Evolutionary conservation across 2,888 invertebrate genomes (phyloP).

Genomic region (Endomychus coccineus): DNA sequence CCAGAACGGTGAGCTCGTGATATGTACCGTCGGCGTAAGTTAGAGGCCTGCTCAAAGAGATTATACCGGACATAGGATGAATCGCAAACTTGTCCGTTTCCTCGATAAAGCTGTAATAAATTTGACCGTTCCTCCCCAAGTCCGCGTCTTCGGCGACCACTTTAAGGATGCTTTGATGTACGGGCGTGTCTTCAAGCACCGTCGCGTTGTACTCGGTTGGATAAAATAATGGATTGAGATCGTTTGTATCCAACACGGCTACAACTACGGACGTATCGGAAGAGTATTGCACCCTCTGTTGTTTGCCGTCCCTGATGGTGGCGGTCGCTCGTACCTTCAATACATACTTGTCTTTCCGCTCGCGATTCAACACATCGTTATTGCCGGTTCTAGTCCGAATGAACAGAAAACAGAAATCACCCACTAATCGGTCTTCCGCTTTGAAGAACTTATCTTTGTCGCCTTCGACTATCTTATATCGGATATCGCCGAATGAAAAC

Average conservation of each 20-base stretch:
- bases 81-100: slow-evolving; percentile 81
- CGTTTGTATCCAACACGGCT: slow-evolving; percentile 76
- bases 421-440: slow-evolving; percentile 80
- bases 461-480: slow-evolving; percentile 80
- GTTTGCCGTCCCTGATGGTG: slow-evolving; percentile 50
- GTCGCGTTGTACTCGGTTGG: slow-evolving; percentile 78
- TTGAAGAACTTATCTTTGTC: slow-evolving; percentile 89
- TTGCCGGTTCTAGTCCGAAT: slow-evolving; percentile 83
- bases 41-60: slow-evolving; percentile 74
- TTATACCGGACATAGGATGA: slow-evolving; percentile 85
- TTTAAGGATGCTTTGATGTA: slow-evolving; percentile 71
- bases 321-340: slow-evolving; percentile 70
- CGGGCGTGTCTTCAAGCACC: slow-evolving; percentile 81
- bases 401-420: slow-evolving; percentile 90
- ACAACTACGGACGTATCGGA: slow-evolving; percentile 61
- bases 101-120: slow-evolving; percentile 87
- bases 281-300: slow-evolving; percentile 57
- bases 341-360: slow-evolving; percentile 76
- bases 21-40: slow-evolving; percentile 61
- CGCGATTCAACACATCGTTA: slow-evolving; percentile 86
- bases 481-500: slow-evolving; percentile 51
- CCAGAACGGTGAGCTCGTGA: slow-evolving; percentile 72
- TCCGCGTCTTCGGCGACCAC: slow-evolving; percentile 94
- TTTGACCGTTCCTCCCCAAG: slow-evolving; percentile 90
- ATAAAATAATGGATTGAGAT: slow-evolving; percentile 89